Percentiles rank a stretch among this genome's conserved stretches.
phyloP scores from a whole-genome alignment of 1,140 invertebrate species.

The Harpegnathos saltator region DNA sequence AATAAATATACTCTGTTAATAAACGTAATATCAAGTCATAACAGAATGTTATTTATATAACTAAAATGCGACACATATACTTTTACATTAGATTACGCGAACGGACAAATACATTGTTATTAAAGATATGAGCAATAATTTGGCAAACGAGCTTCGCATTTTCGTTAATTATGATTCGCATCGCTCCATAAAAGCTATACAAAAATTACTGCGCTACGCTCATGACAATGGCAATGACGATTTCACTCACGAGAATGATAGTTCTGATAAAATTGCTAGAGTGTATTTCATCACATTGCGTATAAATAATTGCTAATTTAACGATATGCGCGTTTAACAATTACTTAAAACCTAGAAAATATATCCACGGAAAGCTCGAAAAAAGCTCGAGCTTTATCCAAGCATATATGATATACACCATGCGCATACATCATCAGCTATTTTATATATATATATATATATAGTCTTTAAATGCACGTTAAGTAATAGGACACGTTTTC shows the following conservation, averaged over 20 bases:
- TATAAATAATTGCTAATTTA: conserved; percentile 34
- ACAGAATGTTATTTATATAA: too few species aligned
- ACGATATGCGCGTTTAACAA: conserved; percentile 2
- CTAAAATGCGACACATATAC: neutral
- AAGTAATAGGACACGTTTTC: conserved; percentile 59
- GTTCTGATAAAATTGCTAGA: conserved; percentile 20
- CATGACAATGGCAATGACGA: neutral
- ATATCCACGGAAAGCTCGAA: conserved; percentile 7
- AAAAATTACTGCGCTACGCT: neutral
- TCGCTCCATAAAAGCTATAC: neutral
- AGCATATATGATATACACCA: conserved; percentile 5
- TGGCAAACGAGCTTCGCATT: neutral
- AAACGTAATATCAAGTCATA: too few species aligned
- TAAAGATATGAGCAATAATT: neutral
- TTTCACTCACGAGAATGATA: neutral
- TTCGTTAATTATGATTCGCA: conserved; percentile 14
- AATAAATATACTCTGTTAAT: too few species aligned
- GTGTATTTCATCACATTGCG: neutral
- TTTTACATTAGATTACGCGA: neutral
- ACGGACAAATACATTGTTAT: conserved; percentile 14
- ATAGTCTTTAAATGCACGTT: conserved; percentile 56
- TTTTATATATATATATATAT: conserved; percentile 54
- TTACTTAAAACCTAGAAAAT: conserved; percentile 39
- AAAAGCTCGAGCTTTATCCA: conserved; percentile 12
- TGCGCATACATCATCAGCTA: conserved; percentile 2